Evolutionary conservation across 2,797 vertebrate species (phyloP).

Genomic region (Triplophysa bombifrons): DNA sequence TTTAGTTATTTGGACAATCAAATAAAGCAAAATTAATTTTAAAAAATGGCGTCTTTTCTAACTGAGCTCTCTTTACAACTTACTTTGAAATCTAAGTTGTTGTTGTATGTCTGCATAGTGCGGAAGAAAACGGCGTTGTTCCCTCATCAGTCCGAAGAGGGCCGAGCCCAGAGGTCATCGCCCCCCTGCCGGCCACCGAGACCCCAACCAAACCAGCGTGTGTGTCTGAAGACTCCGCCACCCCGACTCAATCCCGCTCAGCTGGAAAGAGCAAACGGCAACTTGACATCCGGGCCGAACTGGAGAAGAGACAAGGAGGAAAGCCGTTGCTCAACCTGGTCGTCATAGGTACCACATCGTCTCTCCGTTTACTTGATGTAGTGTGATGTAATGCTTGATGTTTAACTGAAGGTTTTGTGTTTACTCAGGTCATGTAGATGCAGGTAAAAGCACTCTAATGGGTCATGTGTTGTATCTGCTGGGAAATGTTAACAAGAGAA

Average conservation of each 20-base stretch:
- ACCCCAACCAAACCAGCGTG: constrained; percentile 67
- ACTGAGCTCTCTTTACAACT: background rate
- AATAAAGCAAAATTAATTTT: background rate
- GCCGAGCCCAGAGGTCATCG: constrained; percentile 73
- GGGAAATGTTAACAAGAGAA: constrained; percentile 97
- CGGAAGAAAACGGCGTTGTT: constrained; percentile 82
- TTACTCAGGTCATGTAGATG: constrained; percentile 93
- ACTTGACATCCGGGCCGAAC: constrained; percentile 88
- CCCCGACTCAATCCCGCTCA: constrained; percentile 76
- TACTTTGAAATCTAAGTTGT: background rate
- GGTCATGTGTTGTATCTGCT: constrained; percentile 95
- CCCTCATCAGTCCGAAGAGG: constrained; percentile 69
- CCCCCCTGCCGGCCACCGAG: constrained; percentile 66
- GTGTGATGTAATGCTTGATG: too few relatives aligned
- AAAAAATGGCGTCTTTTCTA: too few relatives aligned
- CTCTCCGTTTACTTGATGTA: too few relatives aligned
- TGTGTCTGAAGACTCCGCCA: constrained; percentile 74
- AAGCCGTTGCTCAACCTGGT: constrained; percentile 95
- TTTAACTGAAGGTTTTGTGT: background rate
- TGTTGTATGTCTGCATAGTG: constrained; percentile 53
- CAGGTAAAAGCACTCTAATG: constrained; percentile 98
- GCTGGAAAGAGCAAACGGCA: constrained; percentile 84
- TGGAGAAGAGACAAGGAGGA: constrained; percentile 95
- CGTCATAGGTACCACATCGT: constrained; percentile 85
- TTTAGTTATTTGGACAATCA: background rate